Conservation (phyloP, 2,888 invertebrate genomes). For the Thymelicus sylvestris region DNA sequence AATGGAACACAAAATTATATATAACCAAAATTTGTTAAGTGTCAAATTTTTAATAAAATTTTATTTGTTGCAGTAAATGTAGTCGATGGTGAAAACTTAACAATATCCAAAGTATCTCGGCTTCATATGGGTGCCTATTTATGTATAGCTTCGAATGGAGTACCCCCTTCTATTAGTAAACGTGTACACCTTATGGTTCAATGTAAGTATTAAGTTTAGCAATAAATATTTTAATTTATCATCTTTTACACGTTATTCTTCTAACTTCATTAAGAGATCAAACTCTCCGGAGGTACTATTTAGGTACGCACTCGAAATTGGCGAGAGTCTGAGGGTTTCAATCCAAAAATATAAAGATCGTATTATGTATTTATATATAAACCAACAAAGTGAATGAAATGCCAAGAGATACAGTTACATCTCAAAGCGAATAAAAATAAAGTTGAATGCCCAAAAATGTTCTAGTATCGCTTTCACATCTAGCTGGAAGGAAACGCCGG, state of each 20-base stretch:
- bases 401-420: conserved; percentile 3
- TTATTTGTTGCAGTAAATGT: conserved; percentile 87
- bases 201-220: conserved; percentile 85
- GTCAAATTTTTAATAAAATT: background rate
- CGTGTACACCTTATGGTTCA: conserved; percentile 92
- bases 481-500: conserved; percentile 57
- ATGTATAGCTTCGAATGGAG: conserved; percentile 96
- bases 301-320: background rate
- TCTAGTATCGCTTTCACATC: conserved; percentile 62
- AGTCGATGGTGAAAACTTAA: conserved; percentile 94
- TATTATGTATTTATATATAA: background rate
- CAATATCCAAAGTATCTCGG: conserved; percentile 94
- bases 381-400: background rate
- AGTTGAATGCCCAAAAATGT: conserved; percentile 50
- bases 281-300: background rate
- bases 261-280: background rate
- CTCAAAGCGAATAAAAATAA: conserved; percentile 30
- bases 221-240: background rate
- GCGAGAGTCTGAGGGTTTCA: background rate
- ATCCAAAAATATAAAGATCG: background rate
- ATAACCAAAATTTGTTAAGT: too few species aligned
- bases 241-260: background rate
- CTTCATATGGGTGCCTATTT: conserved; percentile 97
- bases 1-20: too few species aligned
- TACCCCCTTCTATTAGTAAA: conserved; percentile 95